phyloP scores from a whole-genome alignment of 2,113 vertebrate genomes.

The Theropithecus gelada region DNA sequence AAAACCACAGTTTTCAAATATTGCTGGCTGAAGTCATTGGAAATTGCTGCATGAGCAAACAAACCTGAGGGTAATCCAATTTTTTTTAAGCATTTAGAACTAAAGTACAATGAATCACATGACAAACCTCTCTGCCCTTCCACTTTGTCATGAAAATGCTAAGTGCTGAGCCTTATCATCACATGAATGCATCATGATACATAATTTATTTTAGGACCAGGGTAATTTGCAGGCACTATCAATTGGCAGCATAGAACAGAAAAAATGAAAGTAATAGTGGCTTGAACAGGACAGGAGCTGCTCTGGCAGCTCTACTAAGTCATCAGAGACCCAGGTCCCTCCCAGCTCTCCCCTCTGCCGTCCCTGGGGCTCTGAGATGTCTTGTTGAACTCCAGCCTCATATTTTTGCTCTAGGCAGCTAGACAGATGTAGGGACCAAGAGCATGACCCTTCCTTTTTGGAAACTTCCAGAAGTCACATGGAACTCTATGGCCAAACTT shows the following conservation, averaged over 20 bases:
- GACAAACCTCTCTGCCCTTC: slow-evolving; percentile 49
- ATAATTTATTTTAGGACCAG: slow-evolving; percentile 11
- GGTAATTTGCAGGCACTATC: not conserved
- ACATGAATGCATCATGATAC: not conserved
- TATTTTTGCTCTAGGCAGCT: not conserved
- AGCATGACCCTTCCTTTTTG: not conserved
- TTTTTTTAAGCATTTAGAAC: slow-evolving; percentile 13
- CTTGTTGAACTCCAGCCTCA: not conserved
- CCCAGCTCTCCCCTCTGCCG: not conserved
- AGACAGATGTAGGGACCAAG: not conserved
- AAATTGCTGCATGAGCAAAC: not conserved
- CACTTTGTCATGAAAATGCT: slow-evolving; percentile 10
- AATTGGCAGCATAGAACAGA: not conserved
- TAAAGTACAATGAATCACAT: slow-evolving; percentile 28
- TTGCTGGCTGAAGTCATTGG: slow-evolving; percentile 36
- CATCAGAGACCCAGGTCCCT: not conserved
- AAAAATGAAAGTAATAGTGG: not conserved
- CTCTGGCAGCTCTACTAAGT: not conserved
- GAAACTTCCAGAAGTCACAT: not conserved
- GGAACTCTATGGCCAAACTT: not conserved
- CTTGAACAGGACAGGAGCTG: not conserved
- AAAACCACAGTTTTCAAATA: slow-evolving; percentile 57
- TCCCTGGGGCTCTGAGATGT: not conserved
- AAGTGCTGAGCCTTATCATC: not conserved
- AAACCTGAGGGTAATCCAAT: slow-evolving; percentile 29